phyloP scores from a whole-genome alignment of 2,888 invertebrate genomes.

The Drosophila nr. fundita region DNA sequence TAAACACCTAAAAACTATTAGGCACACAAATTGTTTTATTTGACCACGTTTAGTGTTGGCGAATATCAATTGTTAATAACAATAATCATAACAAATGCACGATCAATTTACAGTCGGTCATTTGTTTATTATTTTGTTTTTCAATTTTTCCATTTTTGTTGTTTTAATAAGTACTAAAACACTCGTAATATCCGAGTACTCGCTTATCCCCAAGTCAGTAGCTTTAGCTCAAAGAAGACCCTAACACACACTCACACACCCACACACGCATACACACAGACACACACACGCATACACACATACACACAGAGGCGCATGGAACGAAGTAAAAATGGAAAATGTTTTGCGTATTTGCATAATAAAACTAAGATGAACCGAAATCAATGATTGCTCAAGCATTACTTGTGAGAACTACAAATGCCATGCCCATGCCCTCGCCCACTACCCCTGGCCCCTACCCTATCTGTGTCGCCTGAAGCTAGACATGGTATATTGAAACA shows the following conservation, averaged over 20 bases:
- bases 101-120: slow-evolving; percentile 27
- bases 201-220: slow-evolving; percentile 53
- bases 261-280: slow-evolving; percentile 8
- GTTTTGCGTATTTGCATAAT: slow-evolving; percentile 75
- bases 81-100: slow-evolving; percentile 3
- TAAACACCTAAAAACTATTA: neutral
- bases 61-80: slow-evolving; percentile 41
- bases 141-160: slow-evolving; percentile 17
- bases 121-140: slow-evolving; percentile 14
- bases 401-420: slow-evolving; percentile 65
- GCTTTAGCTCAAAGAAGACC: slow-evolving; percentile 53
- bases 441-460: neutral
- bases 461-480: slow-evolving; percentile 30
- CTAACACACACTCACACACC: slow-evolving; percentile 14
- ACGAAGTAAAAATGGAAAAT: slow-evolving; percentile 69
- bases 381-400: slow-evolving; percentile 77
- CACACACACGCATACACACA: slow-evolving; percentile 7
- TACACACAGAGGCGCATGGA: slow-evolving; percentile 5
- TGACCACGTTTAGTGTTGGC: slow-evolving; percentile 15
- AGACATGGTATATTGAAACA: slow-evolving; percentile 61
- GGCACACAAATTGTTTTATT: slow-evolving; percentile 10
- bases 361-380: slow-evolving; percentile 77
- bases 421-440: slow-evolving; percentile 54
- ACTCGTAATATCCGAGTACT: slow-evolving; percentile 48
- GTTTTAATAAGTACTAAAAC: slow-evolving; percentile 71